These are phyloP conservation scores for Chanos chanos DNA, from an alignment of 2,797 vertebrate species.

Conservation along the genomic window DNA sequence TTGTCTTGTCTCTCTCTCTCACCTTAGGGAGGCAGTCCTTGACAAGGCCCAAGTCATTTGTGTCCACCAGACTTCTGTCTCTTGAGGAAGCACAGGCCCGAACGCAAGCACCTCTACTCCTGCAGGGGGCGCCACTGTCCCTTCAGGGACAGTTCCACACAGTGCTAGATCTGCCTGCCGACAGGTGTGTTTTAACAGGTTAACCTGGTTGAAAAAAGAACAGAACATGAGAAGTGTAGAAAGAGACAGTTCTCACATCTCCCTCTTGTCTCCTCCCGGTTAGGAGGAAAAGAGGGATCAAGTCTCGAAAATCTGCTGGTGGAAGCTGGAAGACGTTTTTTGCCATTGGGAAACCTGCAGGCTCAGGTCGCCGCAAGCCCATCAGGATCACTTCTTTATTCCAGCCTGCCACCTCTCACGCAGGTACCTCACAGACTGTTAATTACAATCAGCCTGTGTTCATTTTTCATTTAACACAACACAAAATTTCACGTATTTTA, in stretches of 20 bases:
- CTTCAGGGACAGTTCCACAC: slow-evolving; percentile 55
- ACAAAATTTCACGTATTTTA: too few relatives aligned
- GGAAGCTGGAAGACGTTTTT: slow-evolving; percentile 81
- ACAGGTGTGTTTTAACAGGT: slow-evolving; percentile 60
- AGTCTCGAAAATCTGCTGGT: slow-evolving; percentile 65
- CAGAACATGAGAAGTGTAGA: too few relatives aligned
- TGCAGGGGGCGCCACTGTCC: slow-evolving; percentile 38
- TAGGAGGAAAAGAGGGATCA: slow-evolving; percentile 67
- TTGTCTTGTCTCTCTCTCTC: not conserved
- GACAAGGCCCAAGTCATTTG: slow-evolving; percentile 74
- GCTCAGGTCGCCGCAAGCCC: slow-evolving; percentile 65
- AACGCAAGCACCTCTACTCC: slow-evolving; percentile 65
- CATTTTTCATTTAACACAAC: not conserved
- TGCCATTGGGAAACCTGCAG: slow-evolving; percentile 69
- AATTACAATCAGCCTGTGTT: not conserved
- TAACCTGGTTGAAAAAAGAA: too few relatives aligned
- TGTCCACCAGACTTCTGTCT: slow-evolving; percentile 72
- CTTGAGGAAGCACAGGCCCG: slow-evolving; percentile 79
- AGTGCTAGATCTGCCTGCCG: slow-evolving; percentile 55
- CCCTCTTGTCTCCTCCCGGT: too few relatives aligned
- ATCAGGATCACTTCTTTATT: slow-evolving; percentile 59
- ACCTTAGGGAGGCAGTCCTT: slow-evolving; percentile 69
- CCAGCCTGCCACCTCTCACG: slow-evolving; percentile 52
- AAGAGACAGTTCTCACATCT: too few relatives aligned
- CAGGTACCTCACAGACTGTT: slow-evolving; percentile 49